A percentile compares a stretch with the other conserved stretches of the same genome.
These are phyloP conservation scores for Petrophora chlorosata DNA, from an alignment of 2,888 invertebrate genomes.

Conservation along the genomic window DNA sequence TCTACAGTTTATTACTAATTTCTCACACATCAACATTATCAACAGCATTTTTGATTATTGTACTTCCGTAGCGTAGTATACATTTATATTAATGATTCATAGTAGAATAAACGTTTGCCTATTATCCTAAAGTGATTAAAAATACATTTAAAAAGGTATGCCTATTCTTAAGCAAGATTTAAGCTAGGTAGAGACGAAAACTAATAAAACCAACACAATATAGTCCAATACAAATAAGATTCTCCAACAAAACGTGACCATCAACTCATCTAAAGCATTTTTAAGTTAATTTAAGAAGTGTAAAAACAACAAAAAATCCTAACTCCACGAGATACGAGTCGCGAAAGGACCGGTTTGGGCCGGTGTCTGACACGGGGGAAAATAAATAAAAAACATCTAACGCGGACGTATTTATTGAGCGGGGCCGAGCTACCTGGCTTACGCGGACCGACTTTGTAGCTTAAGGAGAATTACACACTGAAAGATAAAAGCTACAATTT, in stretches of 20 bases:
- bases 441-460: slow-evolving; percentile 42
- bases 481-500: no score
- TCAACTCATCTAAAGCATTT: slow-evolving; percentile 5
- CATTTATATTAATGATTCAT: no score
- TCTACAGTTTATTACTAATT: no score
- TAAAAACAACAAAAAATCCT: slow-evolving; percentile 41
- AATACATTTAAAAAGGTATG: no score
- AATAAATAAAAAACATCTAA: slow-evolving; percentile 36
- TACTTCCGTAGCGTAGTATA: no score
- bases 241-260: background rate
- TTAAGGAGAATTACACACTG: slow-evolving; percentile 14
- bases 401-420: slow-evolving; percentile 44
- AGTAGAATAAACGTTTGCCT: no score
- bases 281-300: slow-evolving; percentile 34
- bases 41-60: no score
- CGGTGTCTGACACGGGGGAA: slow-evolving; percentile 37
- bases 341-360: slow-evolving; percentile 31
- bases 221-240: background rate
- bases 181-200: no score
- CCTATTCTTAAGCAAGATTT: no score
- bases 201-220: no score
- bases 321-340: slow-evolving; percentile 25
- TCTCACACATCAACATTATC: no score
- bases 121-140: no score
- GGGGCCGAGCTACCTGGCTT: slow-evolving; percentile 43